Evolutionary conservation across 2,888 invertebrate species (phyloP).

Genomic region (Nematopogon swammerdamellus): DNA sequence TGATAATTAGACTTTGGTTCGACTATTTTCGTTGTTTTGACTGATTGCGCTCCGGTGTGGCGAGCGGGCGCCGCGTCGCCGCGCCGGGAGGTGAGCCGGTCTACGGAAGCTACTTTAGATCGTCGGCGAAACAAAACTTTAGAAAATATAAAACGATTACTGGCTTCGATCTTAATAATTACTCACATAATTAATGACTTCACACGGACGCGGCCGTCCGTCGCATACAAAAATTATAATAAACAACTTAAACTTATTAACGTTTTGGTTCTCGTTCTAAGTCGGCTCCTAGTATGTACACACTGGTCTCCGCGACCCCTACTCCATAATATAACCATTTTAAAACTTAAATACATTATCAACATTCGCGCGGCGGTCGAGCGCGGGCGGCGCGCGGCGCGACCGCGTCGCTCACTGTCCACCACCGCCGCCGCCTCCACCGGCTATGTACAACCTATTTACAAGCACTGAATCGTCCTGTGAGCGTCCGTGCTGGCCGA

Average conservation of each 20-base stretch:
- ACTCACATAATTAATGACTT: slow-evolving; percentile 41
- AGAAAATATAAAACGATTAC: slow-evolving; percentile 37
- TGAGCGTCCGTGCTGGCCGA: neutral
- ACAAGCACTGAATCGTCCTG: too few relatives aligned
- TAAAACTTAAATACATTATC: neutral
- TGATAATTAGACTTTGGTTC: neutral
- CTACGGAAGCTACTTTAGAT: slow-evolving; percentile 14
- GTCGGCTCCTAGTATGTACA: slow-evolving; percentile 22
- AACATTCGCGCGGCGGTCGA: slow-evolving; percentile 19
- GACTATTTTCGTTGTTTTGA: neutral
- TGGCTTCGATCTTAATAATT: slow-evolving; percentile 41
- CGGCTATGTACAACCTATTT: slow-evolving; percentile 5
- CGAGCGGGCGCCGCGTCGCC: slow-evolving; percentile 2
- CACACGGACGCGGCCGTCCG: slow-evolving; percentile 21
- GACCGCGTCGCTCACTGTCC: neutral
- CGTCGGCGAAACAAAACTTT: slow-evolving; percentile 27
- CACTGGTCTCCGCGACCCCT: neutral
- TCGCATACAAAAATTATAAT: slow-evolving; percentile 25
- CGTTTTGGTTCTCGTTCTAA: slow-evolving; percentile 20
- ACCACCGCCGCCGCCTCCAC: neutral
- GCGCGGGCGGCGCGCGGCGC: slow-evolving; percentile 23
- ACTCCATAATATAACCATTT: neutral
- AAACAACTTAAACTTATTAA: slow-evolving; percentile 33
- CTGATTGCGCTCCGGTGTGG: neutral
- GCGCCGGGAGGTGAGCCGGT: slow-evolving; percentile 1